Evolutionary conservation across 2,888 invertebrate genomes (phyloP), one percentile per base, ranked within the genome.

Genomic region (Hirtodrosophila trivittata): DNA sequence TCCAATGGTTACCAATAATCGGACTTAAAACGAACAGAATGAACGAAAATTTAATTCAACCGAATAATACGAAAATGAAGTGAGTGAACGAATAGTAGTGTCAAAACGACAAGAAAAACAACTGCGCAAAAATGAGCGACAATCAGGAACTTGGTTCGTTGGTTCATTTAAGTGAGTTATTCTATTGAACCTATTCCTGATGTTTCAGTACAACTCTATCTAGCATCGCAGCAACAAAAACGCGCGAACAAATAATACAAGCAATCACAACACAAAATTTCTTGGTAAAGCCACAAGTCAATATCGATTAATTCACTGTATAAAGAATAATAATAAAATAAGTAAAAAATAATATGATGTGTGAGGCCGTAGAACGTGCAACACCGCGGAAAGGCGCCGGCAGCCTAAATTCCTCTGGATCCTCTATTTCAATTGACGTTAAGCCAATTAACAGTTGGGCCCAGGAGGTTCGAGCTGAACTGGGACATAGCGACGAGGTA

Each of bases 381-480:
- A 74, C 86, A 14, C 71, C 75, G 9, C 30, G 56, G 6, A 76
- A 74, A 35, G 60, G 57, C 42, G 28, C 71, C 0, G 69, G 26
- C 8, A 87, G 86, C 71, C 69, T 69, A 0, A 86, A 81, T 50
- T 86, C 74, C 5, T 83, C 86, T 2, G 47, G 60, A 7, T 84
- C 86, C 4, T 67, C 77, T 0, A 66, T 67, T 3, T 69, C 76
- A 21, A 58, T 74, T 13, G 78, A 81, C 1, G 43, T 45, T 0
- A 85, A 81, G 42, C 71, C 78, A 2, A 51, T 60, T 21, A 75
- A 54, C 28, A 78, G 86, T 43, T 89, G 88, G 88, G 89, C 88
- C 1, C 78, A 89, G 42, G 87, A 88, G 50, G 80, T 89, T n/a
- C 75, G 74, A 2, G 76, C 77, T 1, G 88, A 88, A 43, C 51